Conservation (phyloP, 2,113 vertebrate genomes). For the Gasterosteus aculeatus region DNA sequence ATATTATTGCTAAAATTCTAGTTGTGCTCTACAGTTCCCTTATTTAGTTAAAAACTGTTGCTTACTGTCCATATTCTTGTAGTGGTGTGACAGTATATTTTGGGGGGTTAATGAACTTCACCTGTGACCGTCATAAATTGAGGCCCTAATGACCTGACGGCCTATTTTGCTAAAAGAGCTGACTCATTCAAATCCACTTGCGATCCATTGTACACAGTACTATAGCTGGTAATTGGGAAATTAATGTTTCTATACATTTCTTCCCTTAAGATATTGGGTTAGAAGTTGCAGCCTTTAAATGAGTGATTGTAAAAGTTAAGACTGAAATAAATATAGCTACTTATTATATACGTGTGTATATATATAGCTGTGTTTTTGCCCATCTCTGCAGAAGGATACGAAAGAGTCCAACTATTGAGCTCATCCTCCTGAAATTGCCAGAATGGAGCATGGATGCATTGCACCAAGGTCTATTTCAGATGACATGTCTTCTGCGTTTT, state of each 20-base stretch:
- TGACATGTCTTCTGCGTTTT: conserved; percentile 40
- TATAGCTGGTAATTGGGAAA: neutral
- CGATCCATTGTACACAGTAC: neutral
- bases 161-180: neutral
- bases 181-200: neutral
- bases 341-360: neutral
- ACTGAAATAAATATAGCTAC: neutral
- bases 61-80: neutral
- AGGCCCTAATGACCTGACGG: neutral
- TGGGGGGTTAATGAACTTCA: neutral
- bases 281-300: neutral
- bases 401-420: conserved; percentile 6
- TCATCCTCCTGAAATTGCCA: conserved; percentile 43
- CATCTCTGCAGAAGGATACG: neutral
- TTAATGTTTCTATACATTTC: neutral
- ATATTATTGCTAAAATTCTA: neutral
- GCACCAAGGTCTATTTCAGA: conserved; percentile 35
- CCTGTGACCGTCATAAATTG: neutral
- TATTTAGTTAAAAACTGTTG: neutral
- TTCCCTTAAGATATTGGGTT: too few species aligned
- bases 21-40: neutral
- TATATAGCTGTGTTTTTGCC: neutral
- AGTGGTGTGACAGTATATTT: too few species aligned
- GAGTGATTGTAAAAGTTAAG: neutral
- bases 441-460: conserved; percentile 27